Evolutionary conservation across 2,888 invertebrate genomes (phyloP).

Genomic region (Cryptophagus acutangulus): DNA sequence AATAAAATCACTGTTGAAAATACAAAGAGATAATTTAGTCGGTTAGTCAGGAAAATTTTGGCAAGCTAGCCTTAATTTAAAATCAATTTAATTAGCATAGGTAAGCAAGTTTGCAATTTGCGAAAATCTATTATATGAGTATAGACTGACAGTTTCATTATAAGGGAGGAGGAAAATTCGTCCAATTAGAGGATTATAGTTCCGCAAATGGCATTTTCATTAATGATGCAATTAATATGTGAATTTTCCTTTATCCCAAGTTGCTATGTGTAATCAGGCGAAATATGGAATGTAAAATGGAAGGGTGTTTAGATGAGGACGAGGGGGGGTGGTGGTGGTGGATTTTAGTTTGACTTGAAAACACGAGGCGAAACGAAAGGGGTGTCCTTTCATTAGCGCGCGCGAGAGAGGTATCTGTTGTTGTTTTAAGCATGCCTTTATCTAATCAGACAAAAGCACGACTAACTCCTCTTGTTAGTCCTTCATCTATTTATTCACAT

Average conservation of each 20-base stretch:
- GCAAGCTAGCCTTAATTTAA: too few relatives aligned
- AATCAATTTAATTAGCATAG: slow-evolving; percentile 26
- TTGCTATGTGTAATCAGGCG: slow-evolving; percentile 40
- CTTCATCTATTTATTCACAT: too few relatives aligned
- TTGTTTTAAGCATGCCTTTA: slow-evolving; percentile 51
- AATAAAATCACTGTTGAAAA: too few relatives aligned
- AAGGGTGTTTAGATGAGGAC: slow-evolving; percentile 6
- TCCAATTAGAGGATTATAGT: slow-evolving; percentile 40
- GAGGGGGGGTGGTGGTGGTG: slow-evolving; percentile 11
- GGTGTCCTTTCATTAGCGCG: slow-evolving; percentile 48
- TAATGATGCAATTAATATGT: slow-evolving; percentile 43
- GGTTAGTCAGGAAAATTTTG: too few relatives aligned
- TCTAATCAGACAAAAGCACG: slow-evolving; percentile 50
- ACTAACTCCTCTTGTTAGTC: slow-evolving; percentile 41
- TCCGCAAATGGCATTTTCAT: slow-evolving; percentile 38
- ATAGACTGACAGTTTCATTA: slow-evolving; percentile 35
- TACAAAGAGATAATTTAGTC: too few relatives aligned
- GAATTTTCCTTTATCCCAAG: slow-evolving; percentile 39
- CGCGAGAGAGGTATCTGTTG: slow-evolving; percentile 50
- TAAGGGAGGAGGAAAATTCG: slow-evolving; percentile 29
- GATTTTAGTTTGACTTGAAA: slow-evolving; percentile 10
- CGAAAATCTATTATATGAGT: background rate
- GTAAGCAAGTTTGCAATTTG: slow-evolving; percentile 18
- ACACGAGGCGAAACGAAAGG: slow-evolving; percentile 17
- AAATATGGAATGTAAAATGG: slow-evolving; percentile 35